These are phyloP conservation scores for Tychaedon coryphoeus DNA, from an alignment of 2,113 vertebrate species.

Conservation along the genomic window DNA sequence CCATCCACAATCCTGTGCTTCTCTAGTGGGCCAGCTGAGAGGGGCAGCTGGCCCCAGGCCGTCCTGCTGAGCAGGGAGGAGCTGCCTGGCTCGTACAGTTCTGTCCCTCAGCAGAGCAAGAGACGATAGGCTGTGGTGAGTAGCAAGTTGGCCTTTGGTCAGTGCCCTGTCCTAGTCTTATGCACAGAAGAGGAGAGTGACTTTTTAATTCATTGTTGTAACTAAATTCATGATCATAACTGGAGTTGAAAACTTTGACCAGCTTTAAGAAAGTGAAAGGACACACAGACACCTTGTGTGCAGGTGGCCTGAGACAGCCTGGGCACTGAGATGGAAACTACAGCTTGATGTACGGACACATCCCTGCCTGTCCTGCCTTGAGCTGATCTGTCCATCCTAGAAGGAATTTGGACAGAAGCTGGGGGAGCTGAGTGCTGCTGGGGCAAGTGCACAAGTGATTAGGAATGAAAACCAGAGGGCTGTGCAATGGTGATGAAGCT, in stretches of 20 bases:
- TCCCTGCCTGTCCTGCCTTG: neutral
- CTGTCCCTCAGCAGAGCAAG: constrained; percentile 27
- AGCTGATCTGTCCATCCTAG: neutral
- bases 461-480: neutral
- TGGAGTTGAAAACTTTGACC: neutral
- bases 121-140: constrained; percentile 50
- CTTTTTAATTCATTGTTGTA: neutral
- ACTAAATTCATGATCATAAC: neutral
- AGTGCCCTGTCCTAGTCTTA: neutral
- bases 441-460: neutral
- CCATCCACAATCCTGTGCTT: neutral
- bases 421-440: neutral
- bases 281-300: neutral
- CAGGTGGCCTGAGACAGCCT: neutral
- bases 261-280: neutral
- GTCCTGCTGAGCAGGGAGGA: neutral
- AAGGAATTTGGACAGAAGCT: neutral
- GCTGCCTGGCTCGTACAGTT: neutral
- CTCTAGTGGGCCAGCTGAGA: neutral
- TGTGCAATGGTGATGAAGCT: neutral
- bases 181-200: neutral
- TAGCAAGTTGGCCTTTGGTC: constrained; percentile 39
- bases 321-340: neutral
- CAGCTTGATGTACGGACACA: accelerated
- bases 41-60: neutral